Percentiles rank a stretch among this genome's conserved stretches.
These are phyloP conservation scores for Pygoscelis adeliae DNA, from an alignment of 2,113 vertebrate genomes.

Conservation along the genomic window DNA sequence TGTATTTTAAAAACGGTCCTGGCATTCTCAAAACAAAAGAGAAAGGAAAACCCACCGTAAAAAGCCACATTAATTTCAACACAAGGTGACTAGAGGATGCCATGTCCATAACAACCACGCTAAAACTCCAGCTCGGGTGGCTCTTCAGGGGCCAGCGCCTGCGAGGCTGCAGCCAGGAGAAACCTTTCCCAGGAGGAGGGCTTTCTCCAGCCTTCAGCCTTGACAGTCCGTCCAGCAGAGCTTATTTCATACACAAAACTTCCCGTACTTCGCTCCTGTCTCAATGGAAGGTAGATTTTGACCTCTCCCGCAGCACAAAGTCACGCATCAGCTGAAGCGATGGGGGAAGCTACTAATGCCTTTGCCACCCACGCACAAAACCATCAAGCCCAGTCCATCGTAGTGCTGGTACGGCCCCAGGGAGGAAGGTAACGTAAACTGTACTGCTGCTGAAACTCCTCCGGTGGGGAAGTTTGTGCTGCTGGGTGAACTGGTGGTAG, in stretches of 20 bases:
- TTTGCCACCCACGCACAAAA: background rate
- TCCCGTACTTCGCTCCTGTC: background rate
- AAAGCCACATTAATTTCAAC: background rate
- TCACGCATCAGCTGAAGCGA: background rate
- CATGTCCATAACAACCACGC: background rate
- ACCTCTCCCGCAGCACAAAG: background rate
- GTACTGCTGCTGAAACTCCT: background rate
- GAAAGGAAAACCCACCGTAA: background rate
- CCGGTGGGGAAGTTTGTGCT: background rate
- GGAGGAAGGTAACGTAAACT: background rate
- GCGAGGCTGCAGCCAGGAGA: background rate
- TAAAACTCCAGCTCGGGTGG: background rate
- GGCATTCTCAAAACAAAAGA: slow-evolving; percentile 27
- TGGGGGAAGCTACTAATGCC: background rate
- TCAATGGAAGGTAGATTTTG: background rate
- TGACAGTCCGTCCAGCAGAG: background rate
- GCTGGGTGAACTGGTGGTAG: background rate
- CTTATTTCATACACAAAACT: background rate
- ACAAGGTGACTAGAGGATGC: background rate
- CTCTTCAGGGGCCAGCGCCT: background rate
- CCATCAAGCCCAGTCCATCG: background rate
- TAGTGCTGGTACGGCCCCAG: background rate
- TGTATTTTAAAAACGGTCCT: background rate
- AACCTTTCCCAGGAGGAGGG: background rate
- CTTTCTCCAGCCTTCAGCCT: background rate